Conservation (phyloP, 1,140 invertebrate genomes). For the Drosophila athabasca region DNA sequence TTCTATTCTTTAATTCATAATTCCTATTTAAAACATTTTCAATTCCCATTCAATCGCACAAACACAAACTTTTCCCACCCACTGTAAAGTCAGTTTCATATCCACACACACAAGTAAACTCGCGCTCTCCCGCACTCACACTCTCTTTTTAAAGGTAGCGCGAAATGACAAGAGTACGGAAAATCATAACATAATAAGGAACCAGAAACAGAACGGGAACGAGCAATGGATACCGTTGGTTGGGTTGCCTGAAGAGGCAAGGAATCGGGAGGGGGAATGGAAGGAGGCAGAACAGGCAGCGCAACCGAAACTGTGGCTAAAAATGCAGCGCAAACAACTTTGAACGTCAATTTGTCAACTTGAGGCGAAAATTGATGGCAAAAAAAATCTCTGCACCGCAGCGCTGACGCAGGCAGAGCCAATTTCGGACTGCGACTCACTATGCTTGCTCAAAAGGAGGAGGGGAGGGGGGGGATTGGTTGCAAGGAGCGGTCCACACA, state of each 20-base stretch:
- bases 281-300: slow-evolving; percentile 53
- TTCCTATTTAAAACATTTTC: neutral
- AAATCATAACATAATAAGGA: slow-evolving; percentile 78
- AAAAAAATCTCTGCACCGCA: slow-evolving; percentile 71
- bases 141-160: slow-evolving; percentile 43
- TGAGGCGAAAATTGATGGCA: slow-evolving; percentile 79
- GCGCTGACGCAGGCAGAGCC: slow-evolving; percentile 59
- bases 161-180: slow-evolving; percentile 54
- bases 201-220: slow-evolving; percentile 61
- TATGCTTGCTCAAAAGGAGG: slow-evolving; percentile 3
- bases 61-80: slow-evolving; percentile 5
- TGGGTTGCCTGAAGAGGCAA: neutral
- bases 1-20: neutral
- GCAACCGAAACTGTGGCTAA: slow-evolving; percentile 75
- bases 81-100: slow-evolving; percentile 26
- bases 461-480: neutral
- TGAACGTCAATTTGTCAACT: slow-evolving; percentile 82
- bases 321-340: slow-evolving; percentile 81
- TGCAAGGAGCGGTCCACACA: slow-evolving; percentile 21
- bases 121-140: slow-evolving; percentile 18
- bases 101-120: neutral
- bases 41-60: neutral
- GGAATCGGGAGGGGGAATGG: slow-evolving; percentile 2
- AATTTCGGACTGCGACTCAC: slow-evolving; percentile 53
- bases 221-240: slow-evolving; percentile 15